Evolutionary conservation across 2,888 invertebrate species (phyloP).

Genomic region (Sialis lutaria): DNA sequence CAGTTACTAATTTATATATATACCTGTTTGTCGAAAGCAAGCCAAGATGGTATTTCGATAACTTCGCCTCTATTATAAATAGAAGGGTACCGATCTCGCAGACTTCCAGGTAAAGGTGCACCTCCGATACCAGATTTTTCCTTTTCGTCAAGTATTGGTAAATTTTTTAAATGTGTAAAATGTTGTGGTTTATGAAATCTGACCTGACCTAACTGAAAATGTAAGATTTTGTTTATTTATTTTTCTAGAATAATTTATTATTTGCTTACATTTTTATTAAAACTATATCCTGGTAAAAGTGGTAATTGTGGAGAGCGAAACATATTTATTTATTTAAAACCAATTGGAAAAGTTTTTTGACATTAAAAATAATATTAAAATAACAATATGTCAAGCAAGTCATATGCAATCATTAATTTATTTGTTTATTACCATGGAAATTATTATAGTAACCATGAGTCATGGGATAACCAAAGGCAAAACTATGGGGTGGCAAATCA

Average conservation of each 20-base stretch:
- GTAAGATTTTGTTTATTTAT: constrained; percentile 1
- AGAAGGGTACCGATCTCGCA: constrained; percentile 40
- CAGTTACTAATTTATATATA: constrained; percentile 6
- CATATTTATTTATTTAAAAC: constrained; percentile 18
- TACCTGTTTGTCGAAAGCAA: constrained; percentile 77
- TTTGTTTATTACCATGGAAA: too few species aligned
- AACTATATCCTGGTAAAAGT: constrained; percentile 53
- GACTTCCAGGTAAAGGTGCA: constrained; percentile 29
- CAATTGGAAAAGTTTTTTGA: too few species aligned
- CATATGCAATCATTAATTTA: too few species aligned
- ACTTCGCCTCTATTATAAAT: constrained; percentile 59
- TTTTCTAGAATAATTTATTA: too few species aligned
- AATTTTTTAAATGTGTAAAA: constrained; percentile 39
- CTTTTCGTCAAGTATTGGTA: constrained; percentile 42
- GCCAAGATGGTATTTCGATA: constrained; percentile 64
- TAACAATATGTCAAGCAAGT: too few species aligned
- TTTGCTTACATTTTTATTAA: constrained; percentile 43
- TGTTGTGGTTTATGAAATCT: constrained; percentile 42
- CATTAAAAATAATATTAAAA: too few species aligned
- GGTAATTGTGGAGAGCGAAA: constrained; percentile 49
- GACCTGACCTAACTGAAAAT: constrained; percentile 39
- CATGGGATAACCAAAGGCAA: too few species aligned
- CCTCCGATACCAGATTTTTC: constrained; percentile 41
- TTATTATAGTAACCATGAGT: too few species aligned
- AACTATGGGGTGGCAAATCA: too few species aligned